A percentile compares a stretch with the other conserved stretches of the same genome.
phyloP scores from a whole-genome alignment of 1,140 invertebrate species.

The Linepithema humile region DNA sequence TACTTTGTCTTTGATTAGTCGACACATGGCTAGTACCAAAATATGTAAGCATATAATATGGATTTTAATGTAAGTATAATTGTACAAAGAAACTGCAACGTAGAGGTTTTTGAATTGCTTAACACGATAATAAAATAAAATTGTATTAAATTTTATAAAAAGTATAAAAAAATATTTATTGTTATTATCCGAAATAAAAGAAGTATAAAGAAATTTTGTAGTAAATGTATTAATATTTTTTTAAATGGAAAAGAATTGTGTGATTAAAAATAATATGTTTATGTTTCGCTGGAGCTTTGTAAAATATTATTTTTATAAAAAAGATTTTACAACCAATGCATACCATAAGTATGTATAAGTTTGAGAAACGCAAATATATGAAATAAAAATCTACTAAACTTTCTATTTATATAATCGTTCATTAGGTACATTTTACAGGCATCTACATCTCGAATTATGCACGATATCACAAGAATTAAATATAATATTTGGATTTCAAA shows the following conservation, averaged over 20 bases:
- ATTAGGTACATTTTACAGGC: background rate
- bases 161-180: no score
- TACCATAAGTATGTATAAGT: no score
- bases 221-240: no score
- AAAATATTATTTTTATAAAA: background rate
- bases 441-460: slow-evolving; percentile 10
- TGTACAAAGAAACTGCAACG: background rate
- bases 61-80: slow-evolving; percentile 22
- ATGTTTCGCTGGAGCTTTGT: background rate
- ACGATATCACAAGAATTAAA: background rate
- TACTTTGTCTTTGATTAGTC: background rate
- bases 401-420: background rate
- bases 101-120: background rate
- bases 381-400: background rate
- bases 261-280: background rate
- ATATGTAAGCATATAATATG: background rate
- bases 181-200: no score
- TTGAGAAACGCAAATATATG: background rate
- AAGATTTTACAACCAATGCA: background rate
- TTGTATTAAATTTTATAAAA: background rate
- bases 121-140: background rate
- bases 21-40: background rate
- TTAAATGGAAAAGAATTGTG: background rate
- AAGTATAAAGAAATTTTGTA: no score
- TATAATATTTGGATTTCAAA: background rate